Base-by-base conservation (phyloP, 2,888 invertebrate genomes). In the Tuta absoluta region DNA sequence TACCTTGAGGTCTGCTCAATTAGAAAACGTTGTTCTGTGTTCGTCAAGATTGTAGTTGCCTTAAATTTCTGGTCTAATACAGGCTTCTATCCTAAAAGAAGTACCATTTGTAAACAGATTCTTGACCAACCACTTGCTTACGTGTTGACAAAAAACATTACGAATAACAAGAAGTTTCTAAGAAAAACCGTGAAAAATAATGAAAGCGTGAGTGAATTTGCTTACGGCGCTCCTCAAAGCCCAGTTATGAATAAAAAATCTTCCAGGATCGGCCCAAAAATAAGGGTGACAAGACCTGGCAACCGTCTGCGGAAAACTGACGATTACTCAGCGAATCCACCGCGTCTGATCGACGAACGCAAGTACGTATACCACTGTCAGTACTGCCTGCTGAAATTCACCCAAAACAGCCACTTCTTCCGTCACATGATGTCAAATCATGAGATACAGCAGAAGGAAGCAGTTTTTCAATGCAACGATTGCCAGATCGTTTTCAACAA, bases 361-460 rank as follows among this genome's bases (percentile, higher is more conserved):
- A 83, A 80, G 63, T 86, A 77, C 53, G 78, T 90, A 0, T 90
- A 89, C 74, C 84, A 85, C 19, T 91, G 91, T 49, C 89, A 91
- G 65, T 91, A 85, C 64, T 91, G 91, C 68, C 77, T 86, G 0
- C 65, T 87, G 1, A 91, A 89, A 69, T 91, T 91, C 66, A 82
- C 90, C 0, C 89, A 89, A 48, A 91, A 91, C 74, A 89, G 85
- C 63, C 87, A 89, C 7, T 91, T 84, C 69, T 91, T 90, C 63
- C 88, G 89, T 69, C 91, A 91, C 72, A 90, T 91, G 90, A 85
- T 84, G 65, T 80, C 90, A 0, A 91, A 90, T 64, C 91, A 91
- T 71, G 84, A 87, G 66, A 28, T 76, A 0, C 87, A 90, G 70
- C 89, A 90, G 66, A 78, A 81, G 48, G 72, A 85, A 38, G 89